phyloP scores from a whole-genome alignment of 1,140 invertebrate genomes.

The Kradibia gibbosae region DNA sequence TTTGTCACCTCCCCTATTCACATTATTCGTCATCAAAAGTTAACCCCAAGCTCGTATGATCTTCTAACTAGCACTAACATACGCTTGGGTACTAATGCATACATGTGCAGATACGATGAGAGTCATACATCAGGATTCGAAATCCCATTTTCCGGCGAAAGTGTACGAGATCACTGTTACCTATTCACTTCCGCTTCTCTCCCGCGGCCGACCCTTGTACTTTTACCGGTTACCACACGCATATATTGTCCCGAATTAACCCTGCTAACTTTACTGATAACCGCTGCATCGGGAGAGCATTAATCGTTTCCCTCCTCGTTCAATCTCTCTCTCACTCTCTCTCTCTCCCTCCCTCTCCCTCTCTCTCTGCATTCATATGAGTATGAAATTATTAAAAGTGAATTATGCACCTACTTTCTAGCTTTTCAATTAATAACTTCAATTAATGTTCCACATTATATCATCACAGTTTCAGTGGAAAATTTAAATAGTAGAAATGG shows the following conservation, averaged over 20 bases:
- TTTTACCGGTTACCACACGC: constrained; percentile 13
- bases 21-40: constrained; percentile 47
- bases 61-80: neutral
- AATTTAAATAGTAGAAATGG: no score
- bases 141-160: constrained; percentile 27
- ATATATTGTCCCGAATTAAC: constrained; percentile 31
- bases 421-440: constrained; percentile 8
- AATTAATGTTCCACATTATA: neutral
- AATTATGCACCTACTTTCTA: neutral
- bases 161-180: neutral
- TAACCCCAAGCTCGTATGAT: constrained; percentile 21
- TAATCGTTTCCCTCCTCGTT: no score
- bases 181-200: neutral
- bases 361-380: neutral
- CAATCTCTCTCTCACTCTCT: no score
- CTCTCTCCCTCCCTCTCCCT: no score
- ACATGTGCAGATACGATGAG: neutral
- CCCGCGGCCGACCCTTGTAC: constrained; percentile 1
- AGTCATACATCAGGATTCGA: constrained; percentile 30
- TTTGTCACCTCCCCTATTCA: neutral
- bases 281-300: neutral
- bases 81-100: neutral
- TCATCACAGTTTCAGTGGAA: no score
- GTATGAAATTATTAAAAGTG: no score
- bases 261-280: constrained; percentile 20